phyloP scores from a whole-genome alignment of 1,140 invertebrate genomes.

The Drosophila malerkotliana region DNA sequence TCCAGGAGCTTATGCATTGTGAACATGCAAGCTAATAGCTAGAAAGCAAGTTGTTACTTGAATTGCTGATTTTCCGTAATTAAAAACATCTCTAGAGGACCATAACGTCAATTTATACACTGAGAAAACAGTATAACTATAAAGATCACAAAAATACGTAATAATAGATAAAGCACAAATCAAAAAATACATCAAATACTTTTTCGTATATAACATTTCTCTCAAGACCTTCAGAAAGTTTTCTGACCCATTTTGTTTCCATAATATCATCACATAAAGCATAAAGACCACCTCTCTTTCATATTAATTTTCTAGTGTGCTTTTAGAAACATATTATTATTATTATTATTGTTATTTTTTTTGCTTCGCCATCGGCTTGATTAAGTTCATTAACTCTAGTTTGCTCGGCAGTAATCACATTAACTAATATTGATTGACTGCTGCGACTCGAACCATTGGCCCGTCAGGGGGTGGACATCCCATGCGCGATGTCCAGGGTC shows the following conservation, averaged over 20 bases:
- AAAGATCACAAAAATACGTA: too few relatives aligned
- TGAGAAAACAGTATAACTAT: background rate
- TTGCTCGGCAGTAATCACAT: constrained; percentile 37
- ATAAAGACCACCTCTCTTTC: too few relatives aligned
- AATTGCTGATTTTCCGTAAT: constrained; percentile 45
- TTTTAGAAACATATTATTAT: background rate
- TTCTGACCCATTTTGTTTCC: too few relatives aligned
- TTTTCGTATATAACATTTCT: too few relatives aligned
- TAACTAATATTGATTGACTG: constrained; percentile 57
- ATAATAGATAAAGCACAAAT: too few relatives aligned
- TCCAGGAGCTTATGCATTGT: constrained; percentile 65
- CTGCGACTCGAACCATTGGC: constrained; percentile 24
- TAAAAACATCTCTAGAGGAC: constrained; percentile 60
- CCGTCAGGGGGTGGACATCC: constrained; percentile 12
- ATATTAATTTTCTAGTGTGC: background rate
- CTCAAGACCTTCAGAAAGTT: too few relatives aligned
- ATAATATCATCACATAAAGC: too few relatives aligned
- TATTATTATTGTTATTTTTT: background rate
- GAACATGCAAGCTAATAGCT: constrained; percentile 69
- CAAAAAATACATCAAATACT: too few relatives aligned
- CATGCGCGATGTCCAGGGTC: background rate
- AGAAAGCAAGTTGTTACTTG: constrained; percentile 40
- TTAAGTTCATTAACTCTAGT: constrained; percentile 48
- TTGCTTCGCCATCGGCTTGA: constrained; percentile 19
- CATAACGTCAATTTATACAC: constrained; percentile 17